Evolutionary conservation across 1,140 invertebrate genomes (phyloP).

Genomic region (Neodiprion pinetum): DNA sequence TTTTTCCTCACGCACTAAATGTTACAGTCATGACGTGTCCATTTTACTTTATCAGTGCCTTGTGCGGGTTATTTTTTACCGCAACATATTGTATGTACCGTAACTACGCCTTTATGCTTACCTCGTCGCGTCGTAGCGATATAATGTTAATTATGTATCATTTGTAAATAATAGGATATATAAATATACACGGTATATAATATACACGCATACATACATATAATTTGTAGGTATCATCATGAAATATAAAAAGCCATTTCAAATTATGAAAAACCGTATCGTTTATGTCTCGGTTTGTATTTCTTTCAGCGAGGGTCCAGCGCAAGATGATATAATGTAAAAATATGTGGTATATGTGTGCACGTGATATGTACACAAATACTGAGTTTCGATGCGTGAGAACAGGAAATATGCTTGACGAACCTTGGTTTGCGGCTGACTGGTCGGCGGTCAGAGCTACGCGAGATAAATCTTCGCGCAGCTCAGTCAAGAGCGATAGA

Average conservation of each 20-base stretch:
- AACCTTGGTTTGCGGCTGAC: too few relatives aligned
- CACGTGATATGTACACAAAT: too few relatives aligned
- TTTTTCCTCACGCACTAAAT: too few relatives aligned
- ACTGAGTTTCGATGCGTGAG: too few relatives aligned
- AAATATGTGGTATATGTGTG: too few relatives aligned
- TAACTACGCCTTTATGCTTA: neutral
- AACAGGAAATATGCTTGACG: too few relatives aligned
- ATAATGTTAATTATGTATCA: slow-evolving; percentile 4
- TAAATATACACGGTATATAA: neutral
- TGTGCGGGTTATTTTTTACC: neutral
- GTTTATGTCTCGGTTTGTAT: neutral
- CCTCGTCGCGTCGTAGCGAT: slow-evolving; percentile 1
- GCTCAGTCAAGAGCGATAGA: too few relatives aligned
- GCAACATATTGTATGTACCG: too few relatives aligned
- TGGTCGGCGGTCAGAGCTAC: too few relatives aligned
- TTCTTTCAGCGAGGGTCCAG: neutral
- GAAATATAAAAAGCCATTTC: neutral
- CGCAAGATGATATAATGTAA: too few relatives aligned
- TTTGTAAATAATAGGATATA: neutral
- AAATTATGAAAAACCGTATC: neutral
- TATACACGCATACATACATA: neutral
- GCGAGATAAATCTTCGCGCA: too few relatives aligned
- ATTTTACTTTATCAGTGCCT: neutral
- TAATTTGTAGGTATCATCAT: neutral
- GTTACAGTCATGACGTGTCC: neutral